Evolutionary conservation across 2,113 vertebrate genomes (phyloP).

Genomic region (Oceanodroma tethys): DNA sequence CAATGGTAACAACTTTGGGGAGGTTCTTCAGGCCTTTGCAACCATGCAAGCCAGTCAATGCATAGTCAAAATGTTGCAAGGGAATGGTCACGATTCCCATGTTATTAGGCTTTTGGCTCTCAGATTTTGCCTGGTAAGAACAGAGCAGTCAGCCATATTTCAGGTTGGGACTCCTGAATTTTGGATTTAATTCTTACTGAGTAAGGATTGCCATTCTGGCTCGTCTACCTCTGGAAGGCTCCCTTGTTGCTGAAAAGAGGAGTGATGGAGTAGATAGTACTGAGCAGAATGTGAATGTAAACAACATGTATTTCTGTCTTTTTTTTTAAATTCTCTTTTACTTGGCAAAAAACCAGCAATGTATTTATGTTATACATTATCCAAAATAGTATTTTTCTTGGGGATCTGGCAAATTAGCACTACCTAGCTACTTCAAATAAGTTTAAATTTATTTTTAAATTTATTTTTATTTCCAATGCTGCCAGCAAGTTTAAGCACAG

Average conservation of each 20-base stretch:
- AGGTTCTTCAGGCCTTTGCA: not conserved
- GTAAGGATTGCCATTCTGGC: not conserved
- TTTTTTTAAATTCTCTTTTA: not conserved
- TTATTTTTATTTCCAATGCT: not conserved
- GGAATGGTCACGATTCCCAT: not conserved
- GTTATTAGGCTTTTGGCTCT: not conserved
- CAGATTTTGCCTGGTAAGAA: not conserved
- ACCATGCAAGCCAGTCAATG: not conserved
- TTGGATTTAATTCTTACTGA: not conserved
- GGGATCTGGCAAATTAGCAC: not conserved
- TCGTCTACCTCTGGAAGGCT: not conserved
- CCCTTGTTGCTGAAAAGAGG: fast-evolving
- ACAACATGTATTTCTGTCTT: not conserved
- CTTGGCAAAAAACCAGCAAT: not conserved
- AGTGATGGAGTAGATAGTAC: not conserved
- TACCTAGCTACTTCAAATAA: not conserved
- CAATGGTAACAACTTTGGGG: not conserved
- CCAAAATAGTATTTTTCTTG: not conserved
- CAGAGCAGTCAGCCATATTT: not conserved
- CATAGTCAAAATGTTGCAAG: not conserved
- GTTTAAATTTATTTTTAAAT: not conserved
- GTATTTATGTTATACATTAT: not conserved
- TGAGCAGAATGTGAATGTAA: not conserved
- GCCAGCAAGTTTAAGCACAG: not conserved
- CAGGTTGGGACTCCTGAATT: not conserved